Evolutionary conservation across 1,140 invertebrate genomes (phyloP).

Genomic region (Centruroides vittatus): DNA sequence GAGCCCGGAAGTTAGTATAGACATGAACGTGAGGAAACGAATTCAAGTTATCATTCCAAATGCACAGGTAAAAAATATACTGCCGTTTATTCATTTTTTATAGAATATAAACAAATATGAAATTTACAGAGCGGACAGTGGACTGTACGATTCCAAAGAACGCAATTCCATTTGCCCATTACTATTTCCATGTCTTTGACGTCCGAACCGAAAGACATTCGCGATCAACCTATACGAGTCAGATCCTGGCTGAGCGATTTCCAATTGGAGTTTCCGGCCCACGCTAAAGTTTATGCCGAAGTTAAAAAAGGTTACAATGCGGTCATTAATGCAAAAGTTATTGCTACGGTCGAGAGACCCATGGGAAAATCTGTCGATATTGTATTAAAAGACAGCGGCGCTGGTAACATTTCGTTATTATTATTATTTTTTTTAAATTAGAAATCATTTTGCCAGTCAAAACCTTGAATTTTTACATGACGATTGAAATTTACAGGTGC

Average conservation of each 20-base stretch:
- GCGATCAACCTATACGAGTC: conserved; percentile 10
- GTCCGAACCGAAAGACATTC: conserved; percentile 9
- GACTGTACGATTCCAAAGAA: conserved; percentile 1
- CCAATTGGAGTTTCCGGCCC: conserved; percentile 9
- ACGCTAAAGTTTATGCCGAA: conserved; percentile 13
- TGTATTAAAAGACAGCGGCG: conserved; percentile 18
- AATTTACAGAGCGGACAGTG: conserved; percentile 6
- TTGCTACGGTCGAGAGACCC: conserved; percentile 13
- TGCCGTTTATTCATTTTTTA: too few relatives aligned
- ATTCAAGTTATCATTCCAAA: conserved; percentile 4
- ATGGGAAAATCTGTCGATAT: conserved; percentile 12
- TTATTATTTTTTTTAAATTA: not conserved
- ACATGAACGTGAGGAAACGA: not conserved
- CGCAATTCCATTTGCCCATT: not conserved
- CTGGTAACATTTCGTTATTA: conserved; percentile 6
- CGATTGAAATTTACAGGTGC: conserved; percentile 7
- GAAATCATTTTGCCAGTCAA: not conserved
- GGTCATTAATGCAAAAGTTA: conserved; percentile 10
- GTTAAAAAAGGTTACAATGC: conserved; percentile 15
- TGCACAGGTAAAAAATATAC: not conserved
- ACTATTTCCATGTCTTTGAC: not conserved
- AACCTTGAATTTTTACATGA: not conserved
- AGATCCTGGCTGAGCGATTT: conserved; percentile 11
- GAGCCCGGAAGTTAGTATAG: not conserved
- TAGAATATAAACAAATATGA: too few relatives aligned